phyloP scores from a whole-genome alignment of 2,888 invertebrate genomes.

The Ormia ochracea region DNA sequence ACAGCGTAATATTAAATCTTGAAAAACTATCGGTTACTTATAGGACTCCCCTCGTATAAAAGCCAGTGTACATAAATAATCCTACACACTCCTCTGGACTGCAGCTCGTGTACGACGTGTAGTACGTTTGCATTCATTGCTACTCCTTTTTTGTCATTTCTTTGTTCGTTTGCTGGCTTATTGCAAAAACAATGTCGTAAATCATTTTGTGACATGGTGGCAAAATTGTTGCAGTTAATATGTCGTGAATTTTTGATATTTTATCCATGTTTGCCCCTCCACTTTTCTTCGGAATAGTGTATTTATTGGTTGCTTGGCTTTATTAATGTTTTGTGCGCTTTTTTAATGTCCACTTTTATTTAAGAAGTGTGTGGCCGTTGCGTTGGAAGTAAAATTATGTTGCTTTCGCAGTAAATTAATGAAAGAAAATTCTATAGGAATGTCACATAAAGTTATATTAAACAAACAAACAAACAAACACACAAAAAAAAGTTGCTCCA shows the following conservation, averaged over 20 bases:
- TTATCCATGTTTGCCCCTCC: constrained; percentile 42
- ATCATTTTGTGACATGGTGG: constrained; percentile 65
- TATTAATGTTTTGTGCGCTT: background rate
- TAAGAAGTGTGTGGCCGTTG: background rate
- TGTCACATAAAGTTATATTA: background rate
- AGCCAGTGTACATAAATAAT: background rate
- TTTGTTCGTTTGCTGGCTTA: constrained; percentile 41
- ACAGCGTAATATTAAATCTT: too few relatives aligned
- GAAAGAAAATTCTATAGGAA: background rate
- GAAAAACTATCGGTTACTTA: background rate
- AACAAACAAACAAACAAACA: too few relatives aligned
- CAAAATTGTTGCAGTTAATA: constrained; percentile 66
- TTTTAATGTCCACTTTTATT: background rate
- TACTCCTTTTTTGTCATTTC: background rate
- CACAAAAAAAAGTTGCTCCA: too few relatives aligned
- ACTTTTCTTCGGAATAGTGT: constrained; percentile 16
- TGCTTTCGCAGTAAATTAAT: background rate
- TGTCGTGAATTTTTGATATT: constrained; percentile 62
- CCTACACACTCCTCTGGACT: background rate
- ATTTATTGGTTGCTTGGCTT: constrained; percentile 38
- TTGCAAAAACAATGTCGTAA: constrained; percentile 61
- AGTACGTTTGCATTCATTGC: constrained; percentile 26
- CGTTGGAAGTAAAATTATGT: background rate
- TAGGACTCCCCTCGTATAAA: background rate
- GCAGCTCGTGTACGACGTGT: background rate